Conservation (phyloP, 37 sponge, comb jelly and placozoan genomes). For the Beroe ovata region DNA sequence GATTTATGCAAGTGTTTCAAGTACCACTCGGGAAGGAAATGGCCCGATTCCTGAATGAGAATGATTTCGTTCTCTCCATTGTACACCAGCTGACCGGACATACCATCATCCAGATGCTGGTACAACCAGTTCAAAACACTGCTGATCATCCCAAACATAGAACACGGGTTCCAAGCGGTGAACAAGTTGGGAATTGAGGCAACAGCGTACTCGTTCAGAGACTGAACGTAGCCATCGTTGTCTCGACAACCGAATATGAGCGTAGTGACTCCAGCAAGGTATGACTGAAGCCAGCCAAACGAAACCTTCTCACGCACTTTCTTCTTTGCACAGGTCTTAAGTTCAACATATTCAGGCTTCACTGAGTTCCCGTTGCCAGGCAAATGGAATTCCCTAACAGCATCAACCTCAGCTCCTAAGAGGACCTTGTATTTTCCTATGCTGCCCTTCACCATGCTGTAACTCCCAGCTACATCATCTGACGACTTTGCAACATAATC, state of each 20-base stretch:
- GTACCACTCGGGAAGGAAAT: slow-evolving; percentile 46
- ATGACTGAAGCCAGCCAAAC: slow-evolving; percentile 36
- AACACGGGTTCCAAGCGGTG: not conserved
- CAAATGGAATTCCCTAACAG: not conserved
- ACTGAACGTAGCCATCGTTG: not conserved
- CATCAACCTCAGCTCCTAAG: slow-evolving; percentile 30
- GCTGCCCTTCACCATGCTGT: slow-evolving; percentile 2
- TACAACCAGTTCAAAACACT: slow-evolving; percentile 12
- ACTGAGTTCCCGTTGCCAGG: not conserved
- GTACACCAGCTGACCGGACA: not conserved
- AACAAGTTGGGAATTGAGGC: no score
- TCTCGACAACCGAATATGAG: not conserved
- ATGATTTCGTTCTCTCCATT: not conserved
- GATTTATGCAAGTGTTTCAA: no score
- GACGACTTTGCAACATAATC: not conserved
- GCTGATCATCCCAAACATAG: slow-evolving; percentile 25
- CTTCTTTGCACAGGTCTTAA: slow-evolving; percentile 5
- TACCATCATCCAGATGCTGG: not conserved
- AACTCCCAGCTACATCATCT: not conserved
- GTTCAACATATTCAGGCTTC: not conserved
- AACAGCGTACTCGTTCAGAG: not conserved
- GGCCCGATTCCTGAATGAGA: no score
- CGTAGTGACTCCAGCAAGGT: not conserved
- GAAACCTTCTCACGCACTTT: not conserved
- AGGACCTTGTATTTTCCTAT: not conserved